phyloP scores from a whole-genome alignment of 2,113 vertebrate genomes.

The Cervus canadensis region DNA sequence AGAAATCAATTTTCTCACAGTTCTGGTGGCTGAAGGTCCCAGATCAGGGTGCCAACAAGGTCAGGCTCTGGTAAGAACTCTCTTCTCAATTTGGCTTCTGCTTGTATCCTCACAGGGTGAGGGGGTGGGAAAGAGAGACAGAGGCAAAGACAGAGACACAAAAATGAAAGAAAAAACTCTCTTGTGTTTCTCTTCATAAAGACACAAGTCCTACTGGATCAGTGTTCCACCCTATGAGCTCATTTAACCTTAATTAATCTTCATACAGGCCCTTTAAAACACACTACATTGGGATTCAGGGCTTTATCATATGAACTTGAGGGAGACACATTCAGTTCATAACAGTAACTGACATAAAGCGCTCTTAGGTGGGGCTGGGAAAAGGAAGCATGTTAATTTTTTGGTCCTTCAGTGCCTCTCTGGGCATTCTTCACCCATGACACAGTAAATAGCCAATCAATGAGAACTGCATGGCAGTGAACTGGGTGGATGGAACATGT shows the following conservation, averaged over 20 bases:
- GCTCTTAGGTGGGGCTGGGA: rapidly evolving
- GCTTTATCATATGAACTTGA: background rate
- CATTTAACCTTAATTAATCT: background rate
- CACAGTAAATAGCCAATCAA: rapidly evolving
- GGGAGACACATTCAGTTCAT: background rate
- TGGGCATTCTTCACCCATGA: background rate
- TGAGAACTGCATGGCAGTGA: too few relatives aligned
- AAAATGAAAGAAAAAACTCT: background rate
- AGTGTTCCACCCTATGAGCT: background rate
- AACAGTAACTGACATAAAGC: background rate
- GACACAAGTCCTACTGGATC: background rate
- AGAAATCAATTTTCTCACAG: background rate
- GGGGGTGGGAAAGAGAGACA: background rate
- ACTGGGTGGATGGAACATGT: background rate
- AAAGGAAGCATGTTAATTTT: background rate
- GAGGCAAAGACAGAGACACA: background rate
- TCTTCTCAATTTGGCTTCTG: background rate
- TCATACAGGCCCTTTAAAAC: background rate
- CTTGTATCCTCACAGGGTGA: background rate
- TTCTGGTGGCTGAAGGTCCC: background rate
- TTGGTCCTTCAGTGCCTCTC: background rate
- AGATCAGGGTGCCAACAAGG: background rate
- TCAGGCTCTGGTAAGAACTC: background rate
- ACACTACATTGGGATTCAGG: background rate
- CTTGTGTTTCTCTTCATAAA: background rate